These are phyloP conservation scores for Notodonta dromedarius DNA, from an alignment of 2,888 invertebrate species.

Conservation along the genomic window DNA sequence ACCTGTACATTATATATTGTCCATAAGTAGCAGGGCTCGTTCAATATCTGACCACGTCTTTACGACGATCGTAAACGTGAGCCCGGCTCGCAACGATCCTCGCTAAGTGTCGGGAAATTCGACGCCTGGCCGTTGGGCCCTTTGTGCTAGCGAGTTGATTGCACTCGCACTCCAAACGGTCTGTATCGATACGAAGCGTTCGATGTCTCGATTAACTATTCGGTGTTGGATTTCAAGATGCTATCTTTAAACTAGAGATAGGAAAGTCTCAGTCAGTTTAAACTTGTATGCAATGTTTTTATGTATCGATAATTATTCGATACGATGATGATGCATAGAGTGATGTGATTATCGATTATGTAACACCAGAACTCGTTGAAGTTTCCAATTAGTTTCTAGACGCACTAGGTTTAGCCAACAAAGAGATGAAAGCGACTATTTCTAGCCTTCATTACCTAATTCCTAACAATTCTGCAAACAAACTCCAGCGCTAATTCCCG, in stretches of 20 bases:
- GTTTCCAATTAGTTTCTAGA: constrained; percentile 2
- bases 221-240: constrained; percentile 31
- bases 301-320: not conserved
- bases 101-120: constrained; percentile 63
- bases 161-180: constrained; percentile 28
- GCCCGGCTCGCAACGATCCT: constrained; percentile 51
- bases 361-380: not conserved
- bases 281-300: not conserved
- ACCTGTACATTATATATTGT: constrained; percentile 17
- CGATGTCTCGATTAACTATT: constrained; percentile 34
- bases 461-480: constrained; percentile 41
- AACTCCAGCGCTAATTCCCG: constrained; percentile 55
- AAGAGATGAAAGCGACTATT: constrained; percentile 6
- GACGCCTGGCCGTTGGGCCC: constrained; percentile 56
- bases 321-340: not conserved
- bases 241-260: constrained; percentile 23
- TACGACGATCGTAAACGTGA: constrained; percentile 65
- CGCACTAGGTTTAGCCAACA: not conserved
- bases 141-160: constrained; percentile 46
- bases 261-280: not conserved
- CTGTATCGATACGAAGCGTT: constrained; percentile 34
- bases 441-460: not conserved
- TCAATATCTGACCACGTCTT: constrained; percentile 67
- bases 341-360: not conserved
- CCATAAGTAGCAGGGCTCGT: constrained; percentile 40